Conservation (phyloP, 2,797 vertebrate genomes). For the Rhinophrynus dorsalis region DNA sequence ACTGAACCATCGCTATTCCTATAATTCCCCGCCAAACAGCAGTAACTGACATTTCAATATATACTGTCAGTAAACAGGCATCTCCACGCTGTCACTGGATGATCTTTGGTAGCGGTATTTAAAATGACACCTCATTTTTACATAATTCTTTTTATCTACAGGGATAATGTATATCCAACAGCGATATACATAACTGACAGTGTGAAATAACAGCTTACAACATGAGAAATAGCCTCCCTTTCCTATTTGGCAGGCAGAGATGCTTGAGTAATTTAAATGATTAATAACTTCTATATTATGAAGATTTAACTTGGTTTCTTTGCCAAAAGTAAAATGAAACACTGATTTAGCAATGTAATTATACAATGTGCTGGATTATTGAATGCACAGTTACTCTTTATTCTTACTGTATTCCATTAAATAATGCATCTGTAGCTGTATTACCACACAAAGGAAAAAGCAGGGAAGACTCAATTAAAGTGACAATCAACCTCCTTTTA, state of each 20-base stretch:
- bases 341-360: slow-evolving; percentile 1
- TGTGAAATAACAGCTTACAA: not conserved
- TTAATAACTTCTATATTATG: slow-evolving; percentile 26
- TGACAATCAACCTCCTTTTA: no score
- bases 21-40: no score
- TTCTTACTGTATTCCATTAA: slow-evolving; percentile 13
- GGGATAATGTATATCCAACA: not conserved
- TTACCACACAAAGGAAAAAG: slow-evolving; percentile 3
- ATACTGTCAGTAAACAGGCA: no score
- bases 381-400: not conserved
- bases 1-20: no score
- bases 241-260: slow-evolving; percentile 6
- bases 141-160: no score
- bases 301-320: slow-evolving; percentile 28
- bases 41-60: no score
- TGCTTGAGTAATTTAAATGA: slow-evolving; percentile 28
- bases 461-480: no score
- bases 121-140: no score
- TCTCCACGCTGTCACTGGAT: no score
- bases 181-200: slow-evolving; percentile 5
- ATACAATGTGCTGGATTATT: not conserved
- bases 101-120: no score
- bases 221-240: slow-evolving; percentile 11
- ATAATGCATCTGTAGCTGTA: not conserved
- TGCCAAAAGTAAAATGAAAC: slow-evolving; percentile 6